phyloP scores from a whole-genome alignment of 2,888 invertebrate genomes.

The Sisyra terminalis region DNA sequence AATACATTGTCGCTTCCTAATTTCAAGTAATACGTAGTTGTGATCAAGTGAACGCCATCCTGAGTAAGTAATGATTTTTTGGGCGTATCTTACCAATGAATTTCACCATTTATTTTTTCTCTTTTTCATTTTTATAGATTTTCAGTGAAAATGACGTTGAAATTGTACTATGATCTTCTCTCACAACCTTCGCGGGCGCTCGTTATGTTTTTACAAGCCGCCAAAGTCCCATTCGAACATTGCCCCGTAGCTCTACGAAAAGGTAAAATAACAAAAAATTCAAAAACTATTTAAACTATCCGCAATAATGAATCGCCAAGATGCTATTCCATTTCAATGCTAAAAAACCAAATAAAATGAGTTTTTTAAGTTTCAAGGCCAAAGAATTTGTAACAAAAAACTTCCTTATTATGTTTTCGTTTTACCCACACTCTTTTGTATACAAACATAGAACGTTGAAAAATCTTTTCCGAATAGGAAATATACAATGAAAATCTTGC shows the following conservation, averaged over 20 bases:
- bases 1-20: no score
- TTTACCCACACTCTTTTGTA: not conserved
- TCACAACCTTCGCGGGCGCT: conserved; percentile 35
- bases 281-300: not conserved
- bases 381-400: not conserved
- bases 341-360: no score
- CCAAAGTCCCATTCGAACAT: conserved; percentile 28
- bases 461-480: no score
- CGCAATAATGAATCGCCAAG: not conserved
- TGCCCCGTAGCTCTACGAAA: conserved; percentile 27
- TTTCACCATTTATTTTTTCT: conserved; percentile 8
- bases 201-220: conserved; percentile 29
- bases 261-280: conserved; percentile 19
- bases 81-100: conserved; percentile 21
- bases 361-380: no score
- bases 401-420: not conserved
- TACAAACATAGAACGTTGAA: not conserved
- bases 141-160: conserved; percentile 16
- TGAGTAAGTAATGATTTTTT: no score
- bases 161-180: conserved; percentile 27
- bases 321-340: no score
- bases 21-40: no score
- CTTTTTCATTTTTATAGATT: not conserved
- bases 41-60: no score
- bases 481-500: no score